Percentiles rank a stretch among this genome's conserved stretches.
phyloP scores from a whole-genome alignment of 2,113 vertebrate species.

The Oryzias celebensis region DNA sequence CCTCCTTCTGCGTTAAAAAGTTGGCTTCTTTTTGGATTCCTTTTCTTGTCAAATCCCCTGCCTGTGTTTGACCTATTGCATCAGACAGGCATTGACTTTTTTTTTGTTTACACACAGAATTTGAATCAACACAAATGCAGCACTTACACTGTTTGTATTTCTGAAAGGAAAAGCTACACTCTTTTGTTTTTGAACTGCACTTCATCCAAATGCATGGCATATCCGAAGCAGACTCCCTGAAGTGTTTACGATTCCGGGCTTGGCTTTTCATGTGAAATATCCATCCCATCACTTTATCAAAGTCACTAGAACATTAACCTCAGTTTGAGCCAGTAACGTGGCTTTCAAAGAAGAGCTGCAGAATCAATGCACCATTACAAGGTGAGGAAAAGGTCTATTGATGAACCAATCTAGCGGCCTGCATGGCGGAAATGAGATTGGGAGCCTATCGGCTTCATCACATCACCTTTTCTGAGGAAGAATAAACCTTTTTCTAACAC shows the following conservation, averaged over 20 bases:
- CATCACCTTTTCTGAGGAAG: constrained; percentile 8
- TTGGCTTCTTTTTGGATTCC: constrained; percentile 1
- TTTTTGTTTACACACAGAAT: background rate
- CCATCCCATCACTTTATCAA: no score
- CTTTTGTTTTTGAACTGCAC: no score
- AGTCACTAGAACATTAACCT: background rate
- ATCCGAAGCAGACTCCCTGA: no score
- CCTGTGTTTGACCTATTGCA: background rate
- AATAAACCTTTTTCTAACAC: constrained; percentile 41
- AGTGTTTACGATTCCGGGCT: no score
- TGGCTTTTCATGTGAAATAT: no score
- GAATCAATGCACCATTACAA: constrained; percentile 36
- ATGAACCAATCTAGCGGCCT: constrained; percentile 44
- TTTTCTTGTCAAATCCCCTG: background rate
- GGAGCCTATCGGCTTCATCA: constrained; percentile 32
- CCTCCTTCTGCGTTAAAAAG: constrained; percentile 16
- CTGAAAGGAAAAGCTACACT: no score
- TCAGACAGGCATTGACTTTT: constrained; percentile 5
- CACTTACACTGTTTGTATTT: no score
- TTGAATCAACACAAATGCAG: no score
- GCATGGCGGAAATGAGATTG: constrained; percentile 28
- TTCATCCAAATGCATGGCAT: no score
- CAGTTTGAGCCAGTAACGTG: constrained; percentile 7
- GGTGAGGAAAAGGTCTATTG: constrained; percentile 49
- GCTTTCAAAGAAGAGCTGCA: constrained; percentile 2